phyloP scores from a whole-genome alignment of 1,140 invertebrate species.

The Drosophila saltans region DNA sequence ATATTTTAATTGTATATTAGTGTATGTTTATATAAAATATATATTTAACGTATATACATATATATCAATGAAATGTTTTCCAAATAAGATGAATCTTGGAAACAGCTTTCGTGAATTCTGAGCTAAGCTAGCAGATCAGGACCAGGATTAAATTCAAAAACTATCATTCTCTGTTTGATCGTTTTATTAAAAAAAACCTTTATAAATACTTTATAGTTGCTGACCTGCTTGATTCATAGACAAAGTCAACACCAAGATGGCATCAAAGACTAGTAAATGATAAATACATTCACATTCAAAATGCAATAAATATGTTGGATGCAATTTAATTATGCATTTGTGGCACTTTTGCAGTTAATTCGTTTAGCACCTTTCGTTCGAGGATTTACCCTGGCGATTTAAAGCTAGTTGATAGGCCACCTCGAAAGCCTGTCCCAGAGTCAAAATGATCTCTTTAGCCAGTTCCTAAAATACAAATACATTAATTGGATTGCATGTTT shows the following conservation, averaged over 20 bases:
- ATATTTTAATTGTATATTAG: no score
- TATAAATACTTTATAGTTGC: constrained; percentile 55
- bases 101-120: no score
- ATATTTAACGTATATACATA: no score
- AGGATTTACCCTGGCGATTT: constrained; percentile 50
- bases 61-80: no score
- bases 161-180: constrained; percentile 2
- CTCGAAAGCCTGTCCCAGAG: constrained; percentile 98
- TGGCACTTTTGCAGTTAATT: constrained; percentile 47
- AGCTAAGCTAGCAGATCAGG: no score
- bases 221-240: constrained; percentile 26
- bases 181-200: constrained; percentile 45
- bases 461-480: constrained; percentile 88
- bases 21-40: no score
- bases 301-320: constrained; percentile 55
- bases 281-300: constrained; percentile 55
- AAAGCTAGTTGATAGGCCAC: constrained; percentile 92
- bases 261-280: constrained; percentile 73
- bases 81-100: no score
- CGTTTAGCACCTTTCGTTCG: constrained; percentile 58
- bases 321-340: constrained; percentile 23
- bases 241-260: constrained; percentile 62
- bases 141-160: background rate
- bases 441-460: constrained; percentile 97
- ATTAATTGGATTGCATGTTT: background rate